phyloP scores from a whole-genome alignment of 2,888 invertebrate species.

The Drosophila borealis region DNA sequence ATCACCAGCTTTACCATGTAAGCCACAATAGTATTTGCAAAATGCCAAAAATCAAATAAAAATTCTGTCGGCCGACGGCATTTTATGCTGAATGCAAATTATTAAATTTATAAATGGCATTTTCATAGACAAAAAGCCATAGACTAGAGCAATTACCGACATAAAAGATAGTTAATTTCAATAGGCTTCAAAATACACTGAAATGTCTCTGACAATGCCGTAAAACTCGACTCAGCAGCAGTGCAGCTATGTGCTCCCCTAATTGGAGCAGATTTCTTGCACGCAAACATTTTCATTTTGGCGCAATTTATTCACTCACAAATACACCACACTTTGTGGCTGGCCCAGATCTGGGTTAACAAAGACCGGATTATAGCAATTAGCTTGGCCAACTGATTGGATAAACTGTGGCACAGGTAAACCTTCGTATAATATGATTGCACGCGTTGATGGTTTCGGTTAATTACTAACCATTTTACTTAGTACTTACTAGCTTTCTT shows the following conservation, averaged over 20 bases:
- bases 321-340: neutral
- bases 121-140: constrained; percentile 10
- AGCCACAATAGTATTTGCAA: constrained; percentile 13
- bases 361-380: constrained; percentile 56
- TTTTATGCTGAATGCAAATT: constrained; percentile 36
- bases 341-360: constrained; percentile 8
- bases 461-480: constrained; percentile 12
- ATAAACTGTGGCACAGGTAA: constrained; percentile 7
- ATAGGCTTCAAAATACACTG: constrained; percentile 15
- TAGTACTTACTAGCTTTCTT: neutral
- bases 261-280: constrained; percentile 57
- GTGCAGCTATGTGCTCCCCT: constrained; percentile 22
- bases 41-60: constrained; percentile 15
- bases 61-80: constrained; percentile 2
- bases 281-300: constrained; percentile 58
- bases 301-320: constrained; percentile 5
- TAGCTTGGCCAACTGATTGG: constrained; percentile 49
- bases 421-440: constrained; percentile 4
- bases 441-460: neutral
- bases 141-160: constrained; percentile 40
- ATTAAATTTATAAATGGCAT: constrained; percentile 21
- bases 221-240: neutral
- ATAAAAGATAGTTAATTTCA: constrained; percentile 36
- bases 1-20: neutral
- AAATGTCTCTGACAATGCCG: constrained; percentile 8